These are phyloP conservation scores for Dryoscopus gambensis DNA, from an alignment of 2,113 vertebrate species.

Conservation along the genomic window DNA sequence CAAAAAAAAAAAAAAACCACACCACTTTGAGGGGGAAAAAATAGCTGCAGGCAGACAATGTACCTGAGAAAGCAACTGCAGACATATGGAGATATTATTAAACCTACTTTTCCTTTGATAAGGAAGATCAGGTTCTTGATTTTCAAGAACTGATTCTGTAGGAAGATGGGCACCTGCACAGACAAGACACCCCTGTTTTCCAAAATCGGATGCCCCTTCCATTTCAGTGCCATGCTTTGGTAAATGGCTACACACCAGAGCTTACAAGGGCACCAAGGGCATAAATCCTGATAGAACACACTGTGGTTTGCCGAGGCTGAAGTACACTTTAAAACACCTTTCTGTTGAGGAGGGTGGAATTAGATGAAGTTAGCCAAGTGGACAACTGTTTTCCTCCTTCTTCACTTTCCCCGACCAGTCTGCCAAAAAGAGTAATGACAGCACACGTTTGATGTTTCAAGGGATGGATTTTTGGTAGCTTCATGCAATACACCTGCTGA, in stretches of 20 bases:
- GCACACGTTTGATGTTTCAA: accelerated
- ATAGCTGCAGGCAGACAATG: conserved; percentile 8
- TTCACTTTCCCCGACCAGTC: background rate
- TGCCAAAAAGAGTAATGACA: background rate
- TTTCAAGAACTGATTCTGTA: background rate
- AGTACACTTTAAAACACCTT: background rate
- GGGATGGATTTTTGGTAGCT: background rate
- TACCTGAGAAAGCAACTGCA: conserved; percentile 30
- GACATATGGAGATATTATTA: background rate
- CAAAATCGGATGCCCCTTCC: background rate
- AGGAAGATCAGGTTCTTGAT: background rate
- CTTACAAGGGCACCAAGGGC: background rate
- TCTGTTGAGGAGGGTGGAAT: background rate
- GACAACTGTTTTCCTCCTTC: background rate
- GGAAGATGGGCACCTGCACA: background rate
- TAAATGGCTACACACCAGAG: background rate
- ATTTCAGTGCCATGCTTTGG: background rate
- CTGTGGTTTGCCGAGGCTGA: background rate
- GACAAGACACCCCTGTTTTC: background rate
- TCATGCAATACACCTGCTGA: background rate
- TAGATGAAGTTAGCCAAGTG: background rate
- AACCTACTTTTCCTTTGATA: background rate
- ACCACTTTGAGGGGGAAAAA: background rate
- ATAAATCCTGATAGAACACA: accelerated
- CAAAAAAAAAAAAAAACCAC: background rate